Evolutionary conservation across 2,888 invertebrate genomes (phyloP).

Genomic region (Caenorhabditis auriculariae): DNA sequence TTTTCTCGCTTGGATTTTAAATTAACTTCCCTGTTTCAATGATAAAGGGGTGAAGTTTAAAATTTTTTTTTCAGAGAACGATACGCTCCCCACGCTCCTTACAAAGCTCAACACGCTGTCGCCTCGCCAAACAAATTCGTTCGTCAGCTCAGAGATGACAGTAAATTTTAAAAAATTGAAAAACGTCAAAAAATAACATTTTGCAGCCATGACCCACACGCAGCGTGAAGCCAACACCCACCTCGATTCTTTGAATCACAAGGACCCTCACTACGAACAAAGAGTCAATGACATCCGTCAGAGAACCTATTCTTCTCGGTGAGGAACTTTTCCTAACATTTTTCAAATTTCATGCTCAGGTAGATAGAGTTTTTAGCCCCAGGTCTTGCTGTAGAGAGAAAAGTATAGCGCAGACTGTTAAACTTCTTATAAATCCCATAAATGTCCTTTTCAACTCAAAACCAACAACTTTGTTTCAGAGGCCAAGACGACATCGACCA

Average conservation of each 20-base stretch:
- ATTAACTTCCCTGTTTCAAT: not conserved
- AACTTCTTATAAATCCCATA: conserved; percentile 4
- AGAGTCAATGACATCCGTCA: conserved; percentile 53
- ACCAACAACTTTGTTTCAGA: conserved; percentile 12
- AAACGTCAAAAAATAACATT: conserved; percentile 5
- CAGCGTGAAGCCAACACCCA: conserved; percentile 61
- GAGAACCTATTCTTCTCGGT: conserved; percentile 14
- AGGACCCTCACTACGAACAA: conserved; percentile 41
- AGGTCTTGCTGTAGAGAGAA: too few relatives aligned
- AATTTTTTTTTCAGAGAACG: conserved; percentile 25
- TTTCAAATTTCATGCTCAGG: not conserved
- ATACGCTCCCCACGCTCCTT: conserved; percentile 53
- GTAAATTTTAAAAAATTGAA: conserved; percentile 24
- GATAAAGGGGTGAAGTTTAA: not conserved
- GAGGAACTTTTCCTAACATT: not conserved
- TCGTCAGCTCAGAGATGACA: conserved; percentile 59
- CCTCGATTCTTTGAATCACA: conserved; percentile 44
- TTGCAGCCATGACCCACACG: conserved; percentile 54
- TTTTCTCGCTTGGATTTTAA: too few relatives aligned
- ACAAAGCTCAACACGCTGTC: conserved; percentile 40
- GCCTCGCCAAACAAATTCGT: conserved; percentile 58
- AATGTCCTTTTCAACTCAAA: not conserved
- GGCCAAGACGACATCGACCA: conserved; percentile 53
- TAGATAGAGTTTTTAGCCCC: too few relatives aligned
- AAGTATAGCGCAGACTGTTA: too few relatives aligned